Evolutionary conservation across 1,140 invertebrate species (phyloP), one percentile per base, ranked within the genome.

Genomic region (Mya arenaria): DNA sequence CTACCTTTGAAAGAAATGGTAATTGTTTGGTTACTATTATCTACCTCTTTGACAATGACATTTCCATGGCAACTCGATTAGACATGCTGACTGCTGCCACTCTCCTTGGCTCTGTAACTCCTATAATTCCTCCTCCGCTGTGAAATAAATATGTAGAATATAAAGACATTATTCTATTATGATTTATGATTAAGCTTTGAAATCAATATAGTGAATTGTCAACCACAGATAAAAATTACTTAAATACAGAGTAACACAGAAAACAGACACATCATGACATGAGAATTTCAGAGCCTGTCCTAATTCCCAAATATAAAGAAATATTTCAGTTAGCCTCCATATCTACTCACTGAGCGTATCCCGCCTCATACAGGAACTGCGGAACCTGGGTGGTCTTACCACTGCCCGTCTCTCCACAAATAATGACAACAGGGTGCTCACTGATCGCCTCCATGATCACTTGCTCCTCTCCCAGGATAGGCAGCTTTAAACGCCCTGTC

Each of bases 11-110:
- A n/a, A n/a, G n/a, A n/a, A n/a, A n/a, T n/a, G n/a, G n/a, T n/a
- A n/a, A n/a, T n/a, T n/a, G n/a, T n/a, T n/a, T n/a, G n/a, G n/a
- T n/a, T n/a, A n/a, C n/a, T n/a, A n/a, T n/a, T n/a, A n/a, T n/a
- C n/a, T n/a, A n/a, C 89, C 95, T 94, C 37, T 94, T 93, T 0
- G 94, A 93, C 25, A 99, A 91, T 89, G 96, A 97, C 94, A 99
- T 95, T 93, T 99, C 99, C 84, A 96, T 93, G 0, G 94, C 97
- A 1, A 99, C 98, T 79, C 99, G 95, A 86, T 96, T 94, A 0
- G 98, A 96, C 98, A 99, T 99, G 3, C 97, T 96, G 78, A 99
- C 98, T 0, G 99, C 98, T 19, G 99, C 99, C 0, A 99, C 98
- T 93, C 99, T 94, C 68, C 99, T 94, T 0, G 99, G 99, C 92